Evolutionary conservation across 1,140 invertebrate species (phyloP).

Genomic region (Solenopsis invicta): DNA sequence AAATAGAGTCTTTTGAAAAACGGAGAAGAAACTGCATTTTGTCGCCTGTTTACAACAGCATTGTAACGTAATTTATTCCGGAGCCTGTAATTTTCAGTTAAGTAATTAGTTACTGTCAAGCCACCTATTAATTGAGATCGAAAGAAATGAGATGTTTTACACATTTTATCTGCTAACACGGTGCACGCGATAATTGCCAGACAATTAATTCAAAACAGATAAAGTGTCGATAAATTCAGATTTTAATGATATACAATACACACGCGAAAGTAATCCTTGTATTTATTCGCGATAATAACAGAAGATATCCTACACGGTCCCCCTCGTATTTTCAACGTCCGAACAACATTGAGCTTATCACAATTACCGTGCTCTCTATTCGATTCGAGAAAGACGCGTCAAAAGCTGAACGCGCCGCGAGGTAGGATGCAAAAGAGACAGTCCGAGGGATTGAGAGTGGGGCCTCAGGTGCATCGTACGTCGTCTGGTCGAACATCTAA

Average conservation of each 20-base stretch:
- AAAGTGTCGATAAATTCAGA: conserved; percentile 8
- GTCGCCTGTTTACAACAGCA: not conserved
- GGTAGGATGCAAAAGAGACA: conserved; percentile 4
- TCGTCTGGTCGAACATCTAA: conserved; percentile 51
- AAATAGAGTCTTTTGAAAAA: not conserved
- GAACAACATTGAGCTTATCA: not conserved
- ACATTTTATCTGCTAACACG: conserved; percentile 14
- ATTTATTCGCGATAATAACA: not conserved
- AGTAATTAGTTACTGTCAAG: not conserved
- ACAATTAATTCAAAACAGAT: not conserved
- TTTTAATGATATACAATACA: not conserved
- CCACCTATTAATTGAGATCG: not conserved
- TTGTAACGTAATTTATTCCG: not conserved
- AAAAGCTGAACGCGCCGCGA: conserved; percentile 12
- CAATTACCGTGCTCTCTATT: conserved; percentile 8
- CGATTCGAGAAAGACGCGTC: not conserved
- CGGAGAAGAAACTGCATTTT: not conserved
- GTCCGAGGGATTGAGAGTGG: not conserved
- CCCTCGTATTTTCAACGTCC: not conserved
- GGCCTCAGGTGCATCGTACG: conserved; percentile 56
- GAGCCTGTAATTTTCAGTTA: conserved; percentile 29
- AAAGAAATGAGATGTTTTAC: conserved; percentile 8
- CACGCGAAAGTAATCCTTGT: not conserved
- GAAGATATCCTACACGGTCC: not conserved
- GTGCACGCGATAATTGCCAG: not conserved